Evolutionary conservation across 2,888 invertebrate species (phyloP).

Genomic region (Sphinx pinastri): DNA sequence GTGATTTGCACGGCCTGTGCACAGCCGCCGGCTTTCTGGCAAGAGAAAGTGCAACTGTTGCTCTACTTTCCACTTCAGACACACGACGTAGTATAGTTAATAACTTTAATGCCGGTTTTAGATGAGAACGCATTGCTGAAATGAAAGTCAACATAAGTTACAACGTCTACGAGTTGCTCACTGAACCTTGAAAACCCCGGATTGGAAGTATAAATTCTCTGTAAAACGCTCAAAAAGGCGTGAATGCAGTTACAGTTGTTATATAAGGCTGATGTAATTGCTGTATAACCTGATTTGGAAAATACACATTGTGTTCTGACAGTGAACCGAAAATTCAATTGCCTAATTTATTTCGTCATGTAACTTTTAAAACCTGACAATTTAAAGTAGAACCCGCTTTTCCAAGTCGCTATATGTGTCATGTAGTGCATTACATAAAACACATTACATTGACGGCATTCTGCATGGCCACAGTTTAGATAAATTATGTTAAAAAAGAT

Average conservation of each 20-base stretch:
- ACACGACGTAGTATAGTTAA: slow-evolving; percentile 42
- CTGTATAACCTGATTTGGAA: slow-evolving; percentile 22
- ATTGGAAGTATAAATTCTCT: slow-evolving; percentile 10
- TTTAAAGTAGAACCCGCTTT: neutral
- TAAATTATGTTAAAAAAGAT: neutral
- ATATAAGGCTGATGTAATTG: slow-evolving; percentile 19
- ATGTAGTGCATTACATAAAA: neutral
- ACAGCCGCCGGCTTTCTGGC: slow-evolving; percentile 61
- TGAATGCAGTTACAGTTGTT: slow-evolving; percentile 11
- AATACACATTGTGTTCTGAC: slow-evolving; percentile 26
- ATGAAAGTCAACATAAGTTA: slow-evolving; percentile 26
- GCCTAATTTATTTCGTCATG: slow-evolving; percentile 5
- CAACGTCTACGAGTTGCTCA: slow-evolving; percentile 17
- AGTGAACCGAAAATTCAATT: slow-evolving; percentile 16
- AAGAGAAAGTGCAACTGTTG: slow-evolving; percentile 75
- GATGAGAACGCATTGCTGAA: slow-evolving; percentile 21
- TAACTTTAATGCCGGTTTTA: slow-evolving; percentile 28
- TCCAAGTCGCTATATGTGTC: neutral
- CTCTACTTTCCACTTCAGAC: slow-evolving; percentile 74
- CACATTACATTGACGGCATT: neutral
- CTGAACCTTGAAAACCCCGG: slow-evolving; percentile 11
- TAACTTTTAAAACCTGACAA: neutral
- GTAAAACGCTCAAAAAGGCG: slow-evolving; percentile 17
- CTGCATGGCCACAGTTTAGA: neutral
- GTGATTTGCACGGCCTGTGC: slow-evolving; percentile 66